Percentiles rank a stretch among this genome's conserved stretches.
phyloP scores from a whole-genome alignment of 2,797 vertebrate species.

The Novumbra hubbsi region DNA sequence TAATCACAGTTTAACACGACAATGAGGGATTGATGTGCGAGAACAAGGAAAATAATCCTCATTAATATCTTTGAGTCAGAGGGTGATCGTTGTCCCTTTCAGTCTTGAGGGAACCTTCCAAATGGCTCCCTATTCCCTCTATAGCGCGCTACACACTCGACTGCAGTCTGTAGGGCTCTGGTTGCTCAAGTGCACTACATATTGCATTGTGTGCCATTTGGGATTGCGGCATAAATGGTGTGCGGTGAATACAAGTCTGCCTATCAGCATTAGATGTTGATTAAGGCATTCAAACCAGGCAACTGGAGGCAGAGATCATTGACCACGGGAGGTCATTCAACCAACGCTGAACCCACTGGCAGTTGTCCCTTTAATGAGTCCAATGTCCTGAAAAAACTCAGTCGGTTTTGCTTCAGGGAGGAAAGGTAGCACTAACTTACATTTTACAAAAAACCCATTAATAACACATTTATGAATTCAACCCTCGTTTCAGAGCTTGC shows the following conservation, averaged over 20 bases:
- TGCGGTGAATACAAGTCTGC: slow-evolving; percentile 45
- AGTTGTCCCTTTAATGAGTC: slow-evolving; percentile 1
- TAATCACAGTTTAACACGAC: neutral
- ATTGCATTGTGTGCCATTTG: neutral
- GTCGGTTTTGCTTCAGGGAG: neutral
- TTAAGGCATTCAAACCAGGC: slow-evolving; percentile 19
- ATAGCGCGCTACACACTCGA: neutral
- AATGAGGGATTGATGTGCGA: neutral
- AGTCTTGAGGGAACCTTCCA: neutral
- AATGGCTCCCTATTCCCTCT: neutral
- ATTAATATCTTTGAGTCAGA: too few relatives aligned
- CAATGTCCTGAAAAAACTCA: slow-evolving; percentile 16
- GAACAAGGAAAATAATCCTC: too few relatives aligned
- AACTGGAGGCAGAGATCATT: slow-evolving; percentile 23
- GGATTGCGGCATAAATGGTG: slow-evolving; percentile 19
- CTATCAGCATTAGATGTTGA: slow-evolving; percentile 30
- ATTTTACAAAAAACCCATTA: neutral
- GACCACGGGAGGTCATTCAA: slow-evolving; percentile 10
- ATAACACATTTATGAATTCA: neutral
- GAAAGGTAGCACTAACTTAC: slow-evolving; percentile 18
- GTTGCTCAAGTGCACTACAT: neutral
- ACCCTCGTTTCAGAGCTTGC: neutral
- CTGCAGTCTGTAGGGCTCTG: neutral
- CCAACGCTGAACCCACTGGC: neutral
- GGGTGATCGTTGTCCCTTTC: neutral